Evolutionary conservation across 2,113 vertebrate species (phyloP), one percentile per base, ranked within the genome.

Genomic region (Poeciliopsis retropinna): DNA sequence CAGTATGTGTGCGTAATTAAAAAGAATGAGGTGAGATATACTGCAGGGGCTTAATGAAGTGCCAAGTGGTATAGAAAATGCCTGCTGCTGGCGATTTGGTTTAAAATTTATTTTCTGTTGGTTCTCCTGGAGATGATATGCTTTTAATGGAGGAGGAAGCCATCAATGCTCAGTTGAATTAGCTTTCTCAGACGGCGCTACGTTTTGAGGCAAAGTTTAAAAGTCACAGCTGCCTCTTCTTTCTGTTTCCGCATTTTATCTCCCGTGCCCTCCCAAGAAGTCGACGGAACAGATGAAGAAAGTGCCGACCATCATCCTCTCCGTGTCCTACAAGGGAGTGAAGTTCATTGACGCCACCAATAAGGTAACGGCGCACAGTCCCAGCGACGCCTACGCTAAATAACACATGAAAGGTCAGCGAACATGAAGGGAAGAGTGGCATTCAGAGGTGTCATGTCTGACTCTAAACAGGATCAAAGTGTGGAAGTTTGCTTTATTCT

Each of bases 281-380:
- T 98, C 98, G 82, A 97, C 98, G 47, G 98, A 99, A 94, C 97
- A 99, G 91, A 98, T 99, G 98, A 99, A 99, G 94, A 99, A 99
- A 84, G 96, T 99, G 60, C 98, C 98, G 72, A 99, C 98, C 75
- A 99, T 99, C 88, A 95, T 99, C 39, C 95, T 99, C 41, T 99
- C 98, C 0, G 97, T 99, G 82, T 99, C 98, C 70, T 99, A 99
- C 94, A 99, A 99, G 90, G 98, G 98, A 90, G 98, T 99, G 84
- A 99, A 99, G 93, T 99, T 99, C 93, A 99, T 99, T 68, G 98
- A 99, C 87, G 98, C 97, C 87, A 97, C 97, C 82, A 99, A 99
- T 94, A 99, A 99, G 97, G 98, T 98, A 92, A 78, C 86, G 10
- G 51, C 13, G 6, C 13, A 15, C 32, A 2, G 30, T 61, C 44